Percentiles rank a stretch among this genome's conserved stretches.
Conservation (phyloP, 2,797 vertebrate genomes). For the Enoplosus armatus region DNA sequence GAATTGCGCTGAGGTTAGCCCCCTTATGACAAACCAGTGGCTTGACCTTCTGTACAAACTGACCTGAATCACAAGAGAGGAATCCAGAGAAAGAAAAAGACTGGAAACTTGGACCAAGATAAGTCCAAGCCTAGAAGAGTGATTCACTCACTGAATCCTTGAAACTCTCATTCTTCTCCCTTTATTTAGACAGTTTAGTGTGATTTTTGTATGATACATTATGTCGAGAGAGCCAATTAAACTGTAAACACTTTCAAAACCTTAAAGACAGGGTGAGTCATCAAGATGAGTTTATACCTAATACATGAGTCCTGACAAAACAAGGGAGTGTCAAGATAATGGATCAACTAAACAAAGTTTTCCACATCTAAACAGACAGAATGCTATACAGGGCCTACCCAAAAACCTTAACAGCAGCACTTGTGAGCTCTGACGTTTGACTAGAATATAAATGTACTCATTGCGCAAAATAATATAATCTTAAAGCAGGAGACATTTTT, state of each 20-base stretch:
- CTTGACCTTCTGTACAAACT: conserved; percentile 60
- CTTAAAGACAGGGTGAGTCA: neutral
- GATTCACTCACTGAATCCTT: conserved; percentile 31
- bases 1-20: conserved; percentile 53
- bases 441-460: neutral
- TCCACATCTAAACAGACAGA: neutral
- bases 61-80: conserved; percentile 49
- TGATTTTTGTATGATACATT: conserved; percentile 5
- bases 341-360: neutral
- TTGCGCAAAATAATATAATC: neutral
- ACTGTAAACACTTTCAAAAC: too few relatives aligned
- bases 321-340: neutral
- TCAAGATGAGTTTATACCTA: neutral
- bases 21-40: conserved; percentile 54
- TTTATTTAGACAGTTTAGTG: conserved; percentile 37
- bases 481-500: too few relatives aligned
- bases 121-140: conserved; percentile 21
- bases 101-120: conserved; percentile 48
- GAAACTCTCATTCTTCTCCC: conserved; percentile 19
- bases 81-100: conserved; percentile 46
- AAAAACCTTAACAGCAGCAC: neutral
- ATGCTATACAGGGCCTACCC: too few relatives aligned
- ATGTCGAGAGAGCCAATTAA: neutral
- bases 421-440: neutral
- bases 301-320: neutral